Evolutionary conservation across 35 echinoderm and acorn worm species (phyloP).

Genomic region (Apostichopus parvimensis): DNA sequence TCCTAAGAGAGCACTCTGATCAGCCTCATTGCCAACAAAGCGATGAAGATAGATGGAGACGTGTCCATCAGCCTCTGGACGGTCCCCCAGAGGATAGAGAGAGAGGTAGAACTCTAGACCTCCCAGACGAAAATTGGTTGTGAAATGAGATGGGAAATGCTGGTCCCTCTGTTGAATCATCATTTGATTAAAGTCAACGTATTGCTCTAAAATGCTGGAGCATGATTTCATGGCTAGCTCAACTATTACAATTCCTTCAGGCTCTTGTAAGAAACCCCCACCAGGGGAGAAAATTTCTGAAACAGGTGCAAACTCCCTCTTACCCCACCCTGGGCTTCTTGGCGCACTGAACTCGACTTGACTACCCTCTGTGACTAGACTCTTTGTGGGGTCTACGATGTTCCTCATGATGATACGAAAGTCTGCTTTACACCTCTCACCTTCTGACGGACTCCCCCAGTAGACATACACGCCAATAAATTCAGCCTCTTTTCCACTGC

Average conservation of each 20-base stretch:
- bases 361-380: constrained; percentile 83
- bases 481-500: constrained; percentile 57
- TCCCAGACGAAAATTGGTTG: constrained; percentile 86
- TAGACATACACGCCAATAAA: constrained; percentile 88
- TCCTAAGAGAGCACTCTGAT: constrained; percentile 68
- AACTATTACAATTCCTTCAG: constrained; percentile 84
- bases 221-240: constrained; percentile 92
- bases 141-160: constrained; percentile 85
- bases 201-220: constrained; percentile 82
- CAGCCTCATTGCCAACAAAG: constrained; percentile 64
- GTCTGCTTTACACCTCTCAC: constrained; percentile 79
- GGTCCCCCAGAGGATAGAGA: constrained; percentile 85
- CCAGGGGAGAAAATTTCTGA: constrained; percentile 74
- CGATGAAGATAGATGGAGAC: constrained; percentile 97
- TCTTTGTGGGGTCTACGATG: constrained; percentile 81
- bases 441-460: constrained; percentile 73
- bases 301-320: constrained; percentile 85
- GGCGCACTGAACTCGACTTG: constrained; percentile 93
- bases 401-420: constrained; percentile 90
- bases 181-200: constrained; percentile 78
- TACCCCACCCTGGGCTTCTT: constrained; percentile 85
- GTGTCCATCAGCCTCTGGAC: constrained; percentile 78
- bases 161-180: constrained; percentile 72
- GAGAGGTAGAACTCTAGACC: constrained; percentile 93
- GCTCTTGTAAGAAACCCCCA: constrained; percentile 85